Conservation (phyloP, 2,888 invertebrate genomes). For the Dendrolimus pini region DNA sequence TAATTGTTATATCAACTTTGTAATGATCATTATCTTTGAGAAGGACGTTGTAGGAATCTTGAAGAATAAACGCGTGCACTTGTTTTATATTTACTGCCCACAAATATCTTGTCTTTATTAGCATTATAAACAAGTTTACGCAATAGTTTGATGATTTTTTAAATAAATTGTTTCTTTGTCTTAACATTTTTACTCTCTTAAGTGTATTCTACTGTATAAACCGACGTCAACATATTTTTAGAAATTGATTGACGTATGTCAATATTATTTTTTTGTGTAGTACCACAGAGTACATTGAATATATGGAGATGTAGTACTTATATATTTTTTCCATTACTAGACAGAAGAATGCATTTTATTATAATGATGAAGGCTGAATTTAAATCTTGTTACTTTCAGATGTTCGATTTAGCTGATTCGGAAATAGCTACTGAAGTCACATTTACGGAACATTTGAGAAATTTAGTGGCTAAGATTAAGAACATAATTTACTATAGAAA, state of each 20-base stretch:
- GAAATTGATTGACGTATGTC: too few species aligned
- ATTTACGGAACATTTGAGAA: conserved; percentile 80
- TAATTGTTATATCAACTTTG: conserved; percentile 30
- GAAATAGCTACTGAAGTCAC: conserved; percentile 81
- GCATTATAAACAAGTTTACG: neutral
- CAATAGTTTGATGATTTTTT: too few species aligned
- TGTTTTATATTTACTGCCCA: conserved; percentile 14
- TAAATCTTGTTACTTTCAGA: conserved; percentile 63
- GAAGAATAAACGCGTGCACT: conserved; percentile 14
- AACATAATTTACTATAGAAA: conserved; percentile 65
- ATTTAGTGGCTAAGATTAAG: conserved; percentile 67
- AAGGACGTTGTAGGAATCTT: conserved; percentile 23
- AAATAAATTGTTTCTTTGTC: too few species aligned
- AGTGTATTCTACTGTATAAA: neutral
- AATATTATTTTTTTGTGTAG: too few species aligned
- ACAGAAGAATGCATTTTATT: too few species aligned
- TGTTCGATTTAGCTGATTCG: conserved; percentile 80
- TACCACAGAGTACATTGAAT: too few species aligned
- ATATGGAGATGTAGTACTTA: too few species aligned
- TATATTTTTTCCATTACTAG: too few species aligned
- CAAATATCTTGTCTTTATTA: conserved; percentile 5
- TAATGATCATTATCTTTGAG: conserved; percentile 29
- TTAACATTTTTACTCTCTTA: too few species aligned
- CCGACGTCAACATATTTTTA: neutral
- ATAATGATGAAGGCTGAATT: too few species aligned